Conservation (phyloP, 2,797 vertebrate species). For the Acrossocheilus fasciatus region DNA sequence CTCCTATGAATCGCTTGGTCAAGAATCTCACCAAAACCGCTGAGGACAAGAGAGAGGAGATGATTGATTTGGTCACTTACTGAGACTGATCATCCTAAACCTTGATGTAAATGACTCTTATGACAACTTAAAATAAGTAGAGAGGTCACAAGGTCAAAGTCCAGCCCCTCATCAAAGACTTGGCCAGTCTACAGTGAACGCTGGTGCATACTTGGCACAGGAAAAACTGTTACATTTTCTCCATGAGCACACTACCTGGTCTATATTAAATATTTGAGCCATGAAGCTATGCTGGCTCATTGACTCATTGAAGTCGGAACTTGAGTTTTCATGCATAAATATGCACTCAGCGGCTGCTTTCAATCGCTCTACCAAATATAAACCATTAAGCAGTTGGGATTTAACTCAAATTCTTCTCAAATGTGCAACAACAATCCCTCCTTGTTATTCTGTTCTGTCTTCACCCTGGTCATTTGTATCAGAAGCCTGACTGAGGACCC, state of each 20-base stretch:
- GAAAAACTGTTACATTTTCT: slow-evolving; percentile 27
- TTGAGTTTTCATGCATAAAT: slow-evolving; percentile 52
- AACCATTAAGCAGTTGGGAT: slow-evolving; percentile 19
- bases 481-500: slow-evolving; percentile 30
- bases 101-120: slow-evolving; percentile 8
- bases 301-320: slow-evolving; percentile 13
- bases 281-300: slow-evolving; percentile 44
- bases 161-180: slow-evolving; percentile 49
- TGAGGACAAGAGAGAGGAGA: slow-evolving; percentile 53
- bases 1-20: slow-evolving; percentile 70
- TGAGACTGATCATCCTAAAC: slow-evolving; percentile 16
- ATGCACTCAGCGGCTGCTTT: slow-evolving; percentile 14
- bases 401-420: slow-evolving; percentile 20
- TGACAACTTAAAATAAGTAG: slow-evolving; percentile 24
- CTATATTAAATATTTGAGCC: slow-evolving; percentile 58
- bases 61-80: neutral
- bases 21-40: slow-evolving; percentile 72
- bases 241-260: slow-evolving; percentile 49
- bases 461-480: slow-evolving; percentile 23
- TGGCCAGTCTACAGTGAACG: slow-evolving; percentile 24
- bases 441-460: slow-evolving; percentile 11
- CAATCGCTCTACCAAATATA: neutral
- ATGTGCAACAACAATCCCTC: slow-evolving; percentile 27
- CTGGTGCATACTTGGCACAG: slow-evolving; percentile 40
- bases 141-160: slow-evolving; percentile 34